Base-by-base conservation (phyloP, 1,140 invertebrate genomes). In the Bombus confusus region DNA sequence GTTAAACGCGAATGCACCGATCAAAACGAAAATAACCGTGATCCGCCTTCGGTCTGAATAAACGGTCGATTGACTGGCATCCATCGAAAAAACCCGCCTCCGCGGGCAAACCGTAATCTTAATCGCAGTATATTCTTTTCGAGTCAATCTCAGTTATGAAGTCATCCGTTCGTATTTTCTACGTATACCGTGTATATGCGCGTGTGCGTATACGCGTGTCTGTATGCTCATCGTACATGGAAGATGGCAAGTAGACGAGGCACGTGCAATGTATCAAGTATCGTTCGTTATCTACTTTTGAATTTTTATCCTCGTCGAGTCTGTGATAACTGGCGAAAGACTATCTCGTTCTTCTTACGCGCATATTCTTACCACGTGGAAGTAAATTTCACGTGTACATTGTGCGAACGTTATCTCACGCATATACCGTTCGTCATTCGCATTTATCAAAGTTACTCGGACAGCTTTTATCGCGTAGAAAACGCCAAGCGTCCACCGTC, bases 11-110 rank as follows among this genome's bases (percentile, higher is more conserved):
- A 15, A 5, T n/a, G 59, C 59, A n/a, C 18, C 75, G 39, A 83
- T 78, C 62, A 28, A 83, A 76, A 47, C 66, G 82, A 78, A 83
- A 83, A 83, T 83, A 83, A 52, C 31, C 73, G 2, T 25, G 64
- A 69, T 41, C 43, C 18, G 62, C 8, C 22, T 34, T 25, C 1
- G 15, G 8, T 39, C 43, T 25, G 57, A 57, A 28, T 64, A 64
- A 62, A 82, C 80, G 0, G 41, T 0, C 28, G n/a, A 47, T 22
- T 3, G 31, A 66, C 39, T 31, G 12, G 15, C n/a, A 68, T 15
- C 5, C 43, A 15, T 22, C n/a, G 37, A 28, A 43, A 31, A 52
- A 18, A 18, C 0, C 12, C 43, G 3, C 31, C 34, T 12, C 47
- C 47, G 18, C 47, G 47, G 47, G 0, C 1, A 52, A 37, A 52